These are phyloP conservation scores for Myripristis murdjan DNA, from an alignment of 2,797 vertebrate genomes.

Conservation along the genomic window DNA sequence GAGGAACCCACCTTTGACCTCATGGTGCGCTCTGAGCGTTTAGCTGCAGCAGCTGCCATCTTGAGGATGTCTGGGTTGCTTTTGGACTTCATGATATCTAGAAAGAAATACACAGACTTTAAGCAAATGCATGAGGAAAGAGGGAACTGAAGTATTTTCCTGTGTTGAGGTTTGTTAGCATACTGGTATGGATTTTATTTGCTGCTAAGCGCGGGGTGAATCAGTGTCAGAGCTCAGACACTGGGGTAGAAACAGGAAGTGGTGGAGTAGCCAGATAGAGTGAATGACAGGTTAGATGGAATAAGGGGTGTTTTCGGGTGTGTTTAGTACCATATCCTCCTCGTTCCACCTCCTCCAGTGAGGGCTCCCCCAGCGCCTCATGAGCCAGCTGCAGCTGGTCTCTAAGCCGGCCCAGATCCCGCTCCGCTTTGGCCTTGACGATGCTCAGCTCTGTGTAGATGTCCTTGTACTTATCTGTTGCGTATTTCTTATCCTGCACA, in stretches of 20 bases:
- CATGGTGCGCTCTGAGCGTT: conserved; percentile 87
- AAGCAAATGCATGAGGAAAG: background rate
- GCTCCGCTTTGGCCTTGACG: conserved; percentile 88
- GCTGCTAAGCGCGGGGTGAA: no score
- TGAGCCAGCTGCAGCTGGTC: conserved; percentile 89
- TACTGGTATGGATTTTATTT: background rate
- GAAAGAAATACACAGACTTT: background rate
- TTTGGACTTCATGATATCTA: conserved; percentile 92
- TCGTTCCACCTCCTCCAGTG: conserved; percentile 84
- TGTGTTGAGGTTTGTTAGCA: no score
- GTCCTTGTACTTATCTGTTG: conserved; percentile 91
- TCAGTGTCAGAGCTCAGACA: background rate
- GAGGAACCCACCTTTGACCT: conserved; percentile 86
- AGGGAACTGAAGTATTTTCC: no score
- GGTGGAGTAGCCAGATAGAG: background rate
- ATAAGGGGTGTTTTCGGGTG: background rate
- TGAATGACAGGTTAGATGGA: background rate
- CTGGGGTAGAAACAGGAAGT: background rate
- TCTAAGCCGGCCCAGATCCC: conserved; percentile 85
- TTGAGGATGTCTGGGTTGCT: conserved; percentile 91
- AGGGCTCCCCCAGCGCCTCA: conserved; percentile 85
- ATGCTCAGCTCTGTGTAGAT: conserved; percentile 92
- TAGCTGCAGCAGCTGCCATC: conserved; percentile 89
- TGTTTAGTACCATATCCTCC: conserved; percentile 83
- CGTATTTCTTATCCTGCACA: conserved; percentile 88